Conservation (phyloP, 2,113 vertebrate species). For the Tinamus guttatus region DNA sequence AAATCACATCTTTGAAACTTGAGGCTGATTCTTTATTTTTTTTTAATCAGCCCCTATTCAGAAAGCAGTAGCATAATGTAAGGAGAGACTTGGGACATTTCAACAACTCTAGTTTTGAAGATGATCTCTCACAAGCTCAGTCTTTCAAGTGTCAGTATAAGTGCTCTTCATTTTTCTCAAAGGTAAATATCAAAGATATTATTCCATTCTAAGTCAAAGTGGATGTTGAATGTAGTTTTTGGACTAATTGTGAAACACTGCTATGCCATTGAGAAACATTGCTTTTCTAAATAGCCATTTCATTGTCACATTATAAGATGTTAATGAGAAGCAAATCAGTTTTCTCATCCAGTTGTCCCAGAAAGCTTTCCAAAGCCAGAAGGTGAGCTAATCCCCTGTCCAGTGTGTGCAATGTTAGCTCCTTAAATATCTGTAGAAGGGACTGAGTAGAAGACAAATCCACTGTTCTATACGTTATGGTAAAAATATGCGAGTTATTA, state of each 20-base stretch:
- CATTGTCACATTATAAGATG: background rate
- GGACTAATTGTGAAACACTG: background rate
- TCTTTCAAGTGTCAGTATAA: background rate
- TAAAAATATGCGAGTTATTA: background rate
- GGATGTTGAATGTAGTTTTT: background rate
- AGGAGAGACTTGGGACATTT: background rate
- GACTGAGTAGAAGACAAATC: background rate
- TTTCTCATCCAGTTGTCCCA: background rate
- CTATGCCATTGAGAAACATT: background rate
- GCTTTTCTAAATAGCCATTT: background rate
- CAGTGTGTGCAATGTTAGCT: background rate
- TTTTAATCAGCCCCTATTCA: background rate
- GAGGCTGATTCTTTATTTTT: background rate
- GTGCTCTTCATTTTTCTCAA: background rate
- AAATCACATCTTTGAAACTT: background rate
- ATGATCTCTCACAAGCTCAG: background rate
- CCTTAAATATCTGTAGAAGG: background rate
- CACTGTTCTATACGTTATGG: background rate
- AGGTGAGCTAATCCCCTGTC: rapidly evolving
- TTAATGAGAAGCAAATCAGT: background rate
- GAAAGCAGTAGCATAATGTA: rapidly evolving
- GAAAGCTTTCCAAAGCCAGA: background rate
- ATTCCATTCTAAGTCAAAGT: background rate
- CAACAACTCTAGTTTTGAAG: background rate
- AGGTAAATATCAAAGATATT: background rate